Evolutionary conservation across 2,888 invertebrate genomes (phyloP).

Genomic region (Pycnomerus fuliginosus): DNA sequence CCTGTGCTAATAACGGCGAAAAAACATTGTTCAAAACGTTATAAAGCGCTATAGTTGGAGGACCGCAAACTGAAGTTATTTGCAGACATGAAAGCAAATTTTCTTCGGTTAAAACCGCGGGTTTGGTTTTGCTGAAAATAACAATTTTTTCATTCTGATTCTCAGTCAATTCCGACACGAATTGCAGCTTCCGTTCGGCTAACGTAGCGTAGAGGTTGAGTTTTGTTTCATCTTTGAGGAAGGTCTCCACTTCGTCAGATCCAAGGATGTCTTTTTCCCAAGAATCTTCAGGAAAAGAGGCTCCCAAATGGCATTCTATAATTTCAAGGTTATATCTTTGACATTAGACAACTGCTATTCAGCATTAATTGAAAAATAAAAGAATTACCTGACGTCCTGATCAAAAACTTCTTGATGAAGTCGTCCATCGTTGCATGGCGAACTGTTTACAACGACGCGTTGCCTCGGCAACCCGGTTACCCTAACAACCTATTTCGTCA

Average conservation of each 20-base stretch:
- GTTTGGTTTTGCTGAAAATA: slow-evolving; percentile 63
- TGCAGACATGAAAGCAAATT: slow-evolving; percentile 60
- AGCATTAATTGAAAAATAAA: no score
- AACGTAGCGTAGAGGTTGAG: slow-evolving; percentile 53
- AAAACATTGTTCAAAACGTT: slow-evolving; percentile 63
- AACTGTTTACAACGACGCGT: no score
- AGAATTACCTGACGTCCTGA: slow-evolving; percentile 39
- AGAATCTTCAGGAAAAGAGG: slow-evolving; percentile 34
- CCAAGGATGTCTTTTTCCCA: slow-evolving; percentile 44
- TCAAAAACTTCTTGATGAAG: slow-evolving; percentile 37
- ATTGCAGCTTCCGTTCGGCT: slow-evolving; percentile 42
- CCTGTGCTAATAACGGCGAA: slow-evolving; percentile 50
- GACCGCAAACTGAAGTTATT: slow-evolving; percentile 61
- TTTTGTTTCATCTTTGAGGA: slow-evolving; percentile 54
- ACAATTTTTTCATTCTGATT: slow-evolving; percentile 39
- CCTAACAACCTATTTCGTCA: neutral
- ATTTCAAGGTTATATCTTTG: slow-evolving; percentile 4
- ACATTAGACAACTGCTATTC: no score
- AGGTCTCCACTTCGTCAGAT: slow-evolving; percentile 50
- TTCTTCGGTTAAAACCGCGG: slow-evolving; percentile 59
- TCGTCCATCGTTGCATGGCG: slow-evolving; percentile 32
- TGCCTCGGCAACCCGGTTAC: slow-evolving; percentile 2
- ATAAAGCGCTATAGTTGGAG: slow-evolving; percentile 61
- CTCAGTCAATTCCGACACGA: slow-evolving; percentile 29
- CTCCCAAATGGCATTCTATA: slow-evolving; percentile 42